Conservation (phyloP, 2,888 invertebrate species). For the Drosophila borborema region DNA sequence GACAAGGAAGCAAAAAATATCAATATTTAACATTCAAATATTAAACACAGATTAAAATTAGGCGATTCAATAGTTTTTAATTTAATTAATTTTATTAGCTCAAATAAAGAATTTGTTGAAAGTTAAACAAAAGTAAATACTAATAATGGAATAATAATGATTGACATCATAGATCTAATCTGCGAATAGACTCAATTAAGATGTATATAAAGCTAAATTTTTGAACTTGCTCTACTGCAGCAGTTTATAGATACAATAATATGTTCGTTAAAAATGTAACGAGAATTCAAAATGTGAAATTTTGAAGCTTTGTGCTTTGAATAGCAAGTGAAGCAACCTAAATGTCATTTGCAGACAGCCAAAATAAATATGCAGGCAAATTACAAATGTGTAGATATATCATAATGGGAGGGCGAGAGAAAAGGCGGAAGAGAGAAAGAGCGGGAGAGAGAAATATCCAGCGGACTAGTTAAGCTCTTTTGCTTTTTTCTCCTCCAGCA, state of each 20-base stretch:
- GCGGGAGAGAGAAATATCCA: neutral
- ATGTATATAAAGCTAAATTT: no score
- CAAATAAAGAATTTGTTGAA: no score
- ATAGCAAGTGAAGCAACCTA: slow-evolving; percentile 25
- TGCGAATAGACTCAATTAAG: no score
- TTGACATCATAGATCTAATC: no score
- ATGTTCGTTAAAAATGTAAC: neutral
- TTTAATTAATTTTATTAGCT: no score
- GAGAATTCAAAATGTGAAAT: neutral
- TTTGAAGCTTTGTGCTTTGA: neutral
- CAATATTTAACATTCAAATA: neutral
- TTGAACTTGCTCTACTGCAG: no score
- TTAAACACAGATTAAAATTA: no score
- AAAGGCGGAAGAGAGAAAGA: neutral
- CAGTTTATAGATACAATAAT: neutral
- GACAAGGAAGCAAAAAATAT: neutral
- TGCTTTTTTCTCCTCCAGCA: slow-evolving; percentile 13
- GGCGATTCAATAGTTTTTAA: no score
- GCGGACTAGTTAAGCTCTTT: slow-evolving; percentile 13
- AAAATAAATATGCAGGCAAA: neutral
- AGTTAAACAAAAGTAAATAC: no score
- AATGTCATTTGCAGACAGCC: slow-evolving; percentile 6
- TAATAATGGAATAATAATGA: no score
- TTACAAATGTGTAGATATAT: neutral
- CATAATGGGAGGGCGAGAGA: neutral